Evolutionary conservation across 2,113 vertebrate species (phyloP), one percentile per base, ranked within the genome.

Genomic region (Aplodontia rufa): DNA sequence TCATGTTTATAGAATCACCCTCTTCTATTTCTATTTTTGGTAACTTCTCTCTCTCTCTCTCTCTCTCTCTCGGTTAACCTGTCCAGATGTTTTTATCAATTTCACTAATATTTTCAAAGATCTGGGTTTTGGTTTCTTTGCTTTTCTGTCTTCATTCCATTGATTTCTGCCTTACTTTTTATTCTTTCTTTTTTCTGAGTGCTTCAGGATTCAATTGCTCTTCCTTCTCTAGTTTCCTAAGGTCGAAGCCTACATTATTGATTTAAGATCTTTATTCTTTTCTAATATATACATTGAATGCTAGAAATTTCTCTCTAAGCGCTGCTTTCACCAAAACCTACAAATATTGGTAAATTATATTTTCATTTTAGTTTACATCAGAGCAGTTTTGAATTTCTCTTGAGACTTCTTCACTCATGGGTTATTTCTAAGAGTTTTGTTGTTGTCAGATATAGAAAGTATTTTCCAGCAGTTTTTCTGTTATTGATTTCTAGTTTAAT

Each of bases 361-460:
- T 95, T 91, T 97, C 32, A 85, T 69, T 83, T 84, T 64, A 22
- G 91, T 68, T 95, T 80, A 66, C 26, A 68, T 91, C 51, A 84
- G 81, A 94, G 88, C 12, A 91, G 45, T 45, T 42, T 40, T 79
- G 92, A 68, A 60, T 85, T 90, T 87, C n/a, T 37, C 37, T 55
- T 69, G 19, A 94, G 49, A 91, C 24, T 81, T 95, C 30, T 92
- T 53, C 17, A 51, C 16, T 60, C 68, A 64, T 87, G 0, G 42
- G 22, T 84, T 92, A 76, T 94, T 92, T 87, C 32, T 37, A 87
- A 82, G 53, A 93, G 8, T 69, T 95, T 92, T 81, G 32, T 60
- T 88, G 91, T 85, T 93, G 93, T 49, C 76, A 80, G 71, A 74
- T 76, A 92, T 94, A n/a, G n/a, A n/a, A 30, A 80, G 19, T 89